Base-by-base conservation (phyloP, 2,113 vertebrate species). In the Labrus mixtus region DNA sequence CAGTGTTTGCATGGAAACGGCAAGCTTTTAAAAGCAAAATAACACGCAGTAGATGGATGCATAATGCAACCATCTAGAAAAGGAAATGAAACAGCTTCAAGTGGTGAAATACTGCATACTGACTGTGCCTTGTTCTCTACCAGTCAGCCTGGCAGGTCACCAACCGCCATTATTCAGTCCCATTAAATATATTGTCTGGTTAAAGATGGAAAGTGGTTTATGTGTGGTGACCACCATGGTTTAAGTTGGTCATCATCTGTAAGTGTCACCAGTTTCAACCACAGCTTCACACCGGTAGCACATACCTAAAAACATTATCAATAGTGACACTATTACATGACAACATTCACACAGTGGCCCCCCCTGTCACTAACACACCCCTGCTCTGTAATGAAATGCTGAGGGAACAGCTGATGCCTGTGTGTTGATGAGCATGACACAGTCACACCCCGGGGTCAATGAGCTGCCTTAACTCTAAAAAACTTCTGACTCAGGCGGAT, bases 401-500 rank as follows among this genome's bases (percentile, higher is more conserved):
- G 7, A 9, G 60, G 46, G 13, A 20, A 54, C 43, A 73, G 68
- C 74, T 46, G 41, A 60, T 45, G 79, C 13, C 3, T 62, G 56
- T 23, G 81, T 77, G 78, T 36, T 48, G 68, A 69, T 53, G 57
- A 68, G 58, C 23, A 25, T 68, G 63, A 78, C 22, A 50, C 68
- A 29, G 68, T 67, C 68, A 65, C 81, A 78, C 73, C 68, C 17
- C 4, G 1, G 16, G 61, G 54, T 80, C 58, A 56, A 79, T 45
- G 60, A 55, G 73, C 48, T 37, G 59, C 62, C 20, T 33, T 15
- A 39, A 39, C 23, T 39, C 39, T 33, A 60, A 72, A 57, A 76
- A 80, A 67, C 63, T 7, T 75, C 20, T 74, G 68, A 84, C 70
- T 73, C 65, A 74, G 6, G 29, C 50, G 50, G 62, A 50, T 56